Base-by-base conservation (phyloP, 2,797 vertebrate species). In the Hafferia zeledoni region DNA sequence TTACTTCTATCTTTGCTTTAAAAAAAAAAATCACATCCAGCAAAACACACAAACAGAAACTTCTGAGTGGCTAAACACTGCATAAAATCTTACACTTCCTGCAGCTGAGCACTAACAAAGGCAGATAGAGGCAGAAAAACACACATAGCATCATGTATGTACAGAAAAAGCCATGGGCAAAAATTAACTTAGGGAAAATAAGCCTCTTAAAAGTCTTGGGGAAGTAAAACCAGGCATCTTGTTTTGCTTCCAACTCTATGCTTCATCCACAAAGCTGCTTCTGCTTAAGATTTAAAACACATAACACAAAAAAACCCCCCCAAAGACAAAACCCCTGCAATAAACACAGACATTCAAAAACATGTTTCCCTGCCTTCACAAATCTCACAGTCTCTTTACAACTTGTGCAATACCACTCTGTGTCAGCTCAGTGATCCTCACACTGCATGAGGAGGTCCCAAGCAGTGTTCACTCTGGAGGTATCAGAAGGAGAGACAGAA, bases 341-440 rank as follows among this genome's bases (percentile, higher is more conserved):
- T 11, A 71, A 63, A 19, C 39, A 74, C 8, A 89, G 16, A 25
- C 39, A 22, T 50, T 23, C 2, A 49, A 49, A 68, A 23, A 6
- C 7, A 23, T 2, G 4, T 20, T 49, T 28, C 11, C 5, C 6
- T 6, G 27, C 5, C 60, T 1, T 10, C 6, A n/a, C 11, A 4
- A 7, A 2, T n/a, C 61, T 35, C 35, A 30, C 22, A 35, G 16
- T 5, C 25, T 74, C 17, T 55, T 68, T n/a, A 53, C 28, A 90
- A 10, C 9, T 88, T 1, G 0, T 31, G 12, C 41, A 57, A 3
- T 15, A 24, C n/a, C 39, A 13, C 27, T 4, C 15, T 11, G 39
- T 22, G 78, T 69, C 49, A 81, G 46, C 12, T 31, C 72, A 65
- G 69, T 5, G 65, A 81, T 24, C 47, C 43, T 35, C 33, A 52